Evolutionary conservation across 2,797 vertebrate genomes (phyloP), one percentile per base, ranked within the genome.

Genomic region (Acanthurus leucopareius): DNA sequence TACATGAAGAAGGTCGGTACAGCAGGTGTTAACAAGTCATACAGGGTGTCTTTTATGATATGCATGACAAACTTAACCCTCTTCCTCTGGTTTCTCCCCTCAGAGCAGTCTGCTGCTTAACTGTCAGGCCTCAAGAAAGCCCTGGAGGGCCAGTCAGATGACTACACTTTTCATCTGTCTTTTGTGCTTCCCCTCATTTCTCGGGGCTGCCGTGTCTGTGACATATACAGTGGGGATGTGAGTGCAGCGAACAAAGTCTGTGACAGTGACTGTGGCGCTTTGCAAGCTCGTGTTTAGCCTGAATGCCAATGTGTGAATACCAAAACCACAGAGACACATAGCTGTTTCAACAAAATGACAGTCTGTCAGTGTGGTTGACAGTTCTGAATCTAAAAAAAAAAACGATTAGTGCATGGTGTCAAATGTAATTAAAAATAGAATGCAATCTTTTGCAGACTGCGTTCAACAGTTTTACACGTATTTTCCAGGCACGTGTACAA

Each of bases 91-190:
- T 57, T 69, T 7, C 45, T 11, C 7, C 35, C 63, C 25, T 1
- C 88, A 99, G 97, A 86, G 72, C 16, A 97, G 97, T 80, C 82
- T 98, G 73, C 89, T 96, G 93, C 71, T 68, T 51, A 98, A 97
- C 93, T 98, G 96, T 85, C 97, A 96, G 90, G 93, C 94, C 0
- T 96, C 97, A 5, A 93, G 91, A 72, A 95, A 96, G 81, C 96
- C 95, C 20, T 98, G 97, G 97, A 95, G 94, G 54, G 96, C 96
- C 0, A 96, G 93, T 5, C 95, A 87, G 48, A 98, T 98, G 97
- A 95, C 83, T 67, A 95, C 95, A 0, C 0, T 96, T 3, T 97
- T 98, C 91, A 88, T 95, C 86, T 90, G 85, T 0, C 93, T 98
- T 28, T 90, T 98, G 40, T 97, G 92, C 67, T 96, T 97, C 87